Evolutionary conservation across 2,113 vertebrate species (phyloP), one percentile per base, ranked within the genome.

Genomic region (Vulpes vulpes): DNA sequence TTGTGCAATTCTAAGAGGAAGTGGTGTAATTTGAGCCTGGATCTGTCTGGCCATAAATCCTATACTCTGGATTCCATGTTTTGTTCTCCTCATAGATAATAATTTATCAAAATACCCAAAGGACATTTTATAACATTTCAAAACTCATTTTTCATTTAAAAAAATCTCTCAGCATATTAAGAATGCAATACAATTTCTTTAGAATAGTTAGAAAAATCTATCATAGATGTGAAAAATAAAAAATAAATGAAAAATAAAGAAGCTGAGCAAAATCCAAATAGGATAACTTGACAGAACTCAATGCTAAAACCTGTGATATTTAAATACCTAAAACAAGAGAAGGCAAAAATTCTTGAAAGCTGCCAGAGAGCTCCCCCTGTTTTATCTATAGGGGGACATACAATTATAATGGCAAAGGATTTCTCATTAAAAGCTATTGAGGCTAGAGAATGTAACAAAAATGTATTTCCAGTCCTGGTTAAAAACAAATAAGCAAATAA

Each of bases 161-260:
- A 76, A 88, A 88, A 17, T 35, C 49, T 60, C 17, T 92, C 25
- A 79, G 23, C 53, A 91, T 69, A 27, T 80, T 93, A 94, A 32
- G 27, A 89, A 76, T 78, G 5, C 7, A 96, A 38, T 43, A 94
- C 53, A 71, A 91, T 93, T 74, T 90, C 23, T 97, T 49, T 51
- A 73, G 53, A 32, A 57, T 92, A 20, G 12, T n/a, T 83, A 25
- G 62, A 51, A 96, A 93, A 67, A 82, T 3, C 7, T 86, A 67
- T 74, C 27, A 51, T 51, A 51, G 23, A 76, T 76, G 14, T 2
- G 51, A 76, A 27, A 51, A 76, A 69, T 19, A n/a, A 51, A 82
- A 49, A 67, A 60, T 43, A 43, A 43, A 7, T 43, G 43, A 82
- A 2, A 59, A 80, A 79, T 85, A 85, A 88, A 22, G 17, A 49